Conservation (phyloP, 2,113 vertebrate genomes). For the Fulmarus glacialis region DNA sequence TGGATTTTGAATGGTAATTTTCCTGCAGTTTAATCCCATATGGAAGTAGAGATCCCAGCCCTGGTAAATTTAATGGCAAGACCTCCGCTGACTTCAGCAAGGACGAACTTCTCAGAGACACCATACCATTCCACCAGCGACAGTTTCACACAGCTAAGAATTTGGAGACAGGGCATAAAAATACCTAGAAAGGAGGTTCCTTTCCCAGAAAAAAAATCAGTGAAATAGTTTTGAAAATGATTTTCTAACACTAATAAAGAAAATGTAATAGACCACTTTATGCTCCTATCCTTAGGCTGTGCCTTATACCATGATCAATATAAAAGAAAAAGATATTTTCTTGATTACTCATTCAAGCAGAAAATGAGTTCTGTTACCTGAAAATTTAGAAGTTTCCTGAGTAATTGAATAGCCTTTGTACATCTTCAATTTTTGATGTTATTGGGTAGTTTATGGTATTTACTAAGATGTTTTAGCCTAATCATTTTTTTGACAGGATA, state of each 20-base stretch:
- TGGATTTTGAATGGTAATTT: background rate
- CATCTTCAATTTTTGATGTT: slow-evolving; percentile 64
- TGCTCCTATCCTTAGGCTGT: slow-evolving; percentile 35
- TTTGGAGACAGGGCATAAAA: slow-evolving; percentile 4
- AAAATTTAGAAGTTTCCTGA: slow-evolving; percentile 49
- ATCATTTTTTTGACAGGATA: slow-evolving; percentile 59
- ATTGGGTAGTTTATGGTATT: slow-evolving; percentile 62
- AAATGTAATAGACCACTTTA: slow-evolving; percentile 63
- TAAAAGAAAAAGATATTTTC: slow-evolving; percentile 64
- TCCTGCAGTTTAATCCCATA: background rate
- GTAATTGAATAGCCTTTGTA: slow-evolving; percentile 58
- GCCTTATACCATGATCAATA: slow-evolving; percentile 33
- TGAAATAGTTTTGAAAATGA: slow-evolving; percentile 61
- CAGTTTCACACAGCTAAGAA: background rate
- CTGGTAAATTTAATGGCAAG: background rate
- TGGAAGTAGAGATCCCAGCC: background rate
- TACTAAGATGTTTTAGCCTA: slow-evolving; percentile 52
- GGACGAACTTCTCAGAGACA: background rate
- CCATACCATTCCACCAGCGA: background rate
- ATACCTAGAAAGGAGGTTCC: slow-evolving; percentile 23
- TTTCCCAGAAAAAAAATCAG: slow-evolving; percentile 11
- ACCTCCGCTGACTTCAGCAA: background rate
- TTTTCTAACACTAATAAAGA: slow-evolving; percentile 59
- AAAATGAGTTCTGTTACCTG: slow-evolving; percentile 63
- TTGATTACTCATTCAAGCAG: slow-evolving; percentile 66